Evolutionary conservation across 2,113 vertebrate genomes (phyloP).

Genomic region (Phyllostomus hastatus): DNA sequence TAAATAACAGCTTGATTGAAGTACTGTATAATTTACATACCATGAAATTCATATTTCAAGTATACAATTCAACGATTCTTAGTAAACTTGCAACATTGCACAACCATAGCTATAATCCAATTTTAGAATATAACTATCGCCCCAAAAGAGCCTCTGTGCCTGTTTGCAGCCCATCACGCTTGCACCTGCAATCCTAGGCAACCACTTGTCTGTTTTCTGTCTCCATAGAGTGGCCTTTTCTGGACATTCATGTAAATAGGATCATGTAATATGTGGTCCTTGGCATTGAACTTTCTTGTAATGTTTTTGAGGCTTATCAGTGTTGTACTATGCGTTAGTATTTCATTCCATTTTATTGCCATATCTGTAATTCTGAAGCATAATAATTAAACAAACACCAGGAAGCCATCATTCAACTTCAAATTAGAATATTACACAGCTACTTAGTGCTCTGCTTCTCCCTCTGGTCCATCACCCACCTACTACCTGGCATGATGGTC

Average conservation of each 20-base stretch:
- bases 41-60: background rate
- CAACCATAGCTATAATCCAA: background rate
- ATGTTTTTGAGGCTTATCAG: background rate
- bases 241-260: background rate
- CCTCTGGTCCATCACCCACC: background rate
- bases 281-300: background rate
- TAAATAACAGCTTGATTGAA: background rate
- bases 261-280: background rate
- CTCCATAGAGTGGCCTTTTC: background rate
- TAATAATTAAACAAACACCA: background rate
- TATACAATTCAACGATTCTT: background rate
- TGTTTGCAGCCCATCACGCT: background rate
- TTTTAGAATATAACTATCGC: background rate
- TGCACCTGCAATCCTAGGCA: background rate
- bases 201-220: background rate
- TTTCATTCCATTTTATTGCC: background rate
- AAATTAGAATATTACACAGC: background rate
- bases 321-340: background rate
- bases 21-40: background rate
- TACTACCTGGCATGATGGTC: no score
- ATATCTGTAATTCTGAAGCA: background rate
- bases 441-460: background rate
- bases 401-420: background rate
- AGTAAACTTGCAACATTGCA: background rate
- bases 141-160: background rate